A percentile compares a stretch with the other conserved stretches of the same genome.
phyloP scores from a whole-genome alignment of 1,140 invertebrate genomes.

The Rhopalosiphum maidis region DNA sequence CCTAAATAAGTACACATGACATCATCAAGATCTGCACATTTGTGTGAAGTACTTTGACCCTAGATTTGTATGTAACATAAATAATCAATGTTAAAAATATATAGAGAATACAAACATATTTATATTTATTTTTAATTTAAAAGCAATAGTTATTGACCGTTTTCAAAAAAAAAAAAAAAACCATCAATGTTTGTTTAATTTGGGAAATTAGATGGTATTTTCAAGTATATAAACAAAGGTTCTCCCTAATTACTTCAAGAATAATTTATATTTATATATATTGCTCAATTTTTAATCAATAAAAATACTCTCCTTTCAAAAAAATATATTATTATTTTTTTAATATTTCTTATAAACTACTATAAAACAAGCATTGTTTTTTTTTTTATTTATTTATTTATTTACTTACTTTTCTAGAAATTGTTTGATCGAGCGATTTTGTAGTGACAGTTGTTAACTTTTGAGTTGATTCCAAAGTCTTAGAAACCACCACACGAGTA shows the following conservation, averaged over 20 bases:
- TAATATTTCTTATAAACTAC: not conserved
- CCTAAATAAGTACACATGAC: constrained; percentile 75
- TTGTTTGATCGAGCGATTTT: constrained; percentile 75
- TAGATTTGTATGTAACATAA: not conserved
- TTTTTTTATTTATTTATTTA: not conserved
- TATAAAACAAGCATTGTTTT: not conserved
- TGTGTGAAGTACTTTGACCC: constrained; percentile 35
- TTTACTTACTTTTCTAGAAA: constrained; percentile 63
- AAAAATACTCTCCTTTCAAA: not conserved
- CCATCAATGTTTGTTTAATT: not conserved
- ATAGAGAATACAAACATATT: too few relatives aligned
- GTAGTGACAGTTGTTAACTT: constrained; percentile 68
- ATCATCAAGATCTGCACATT: constrained; percentile 76
- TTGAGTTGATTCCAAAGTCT: constrained; percentile 71
- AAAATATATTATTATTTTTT: not conserved
- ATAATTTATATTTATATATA: not conserved
- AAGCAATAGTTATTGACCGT: too few relatives aligned
- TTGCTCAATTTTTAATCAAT: not conserved
- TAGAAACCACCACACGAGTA: constrained; percentile 68
- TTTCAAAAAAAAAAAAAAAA: too few relatives aligned
- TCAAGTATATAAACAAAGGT: not conserved
- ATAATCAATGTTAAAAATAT: not conserved
- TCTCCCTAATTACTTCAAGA: not conserved
- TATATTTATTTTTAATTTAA: too few relatives aligned
- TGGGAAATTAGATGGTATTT: not conserved